Evolutionary conservation across 2,797 vertebrate species (phyloP), one percentile per base, ranked within the genome.

Genomic region (Allenopithecus nigroviridis): DNA sequence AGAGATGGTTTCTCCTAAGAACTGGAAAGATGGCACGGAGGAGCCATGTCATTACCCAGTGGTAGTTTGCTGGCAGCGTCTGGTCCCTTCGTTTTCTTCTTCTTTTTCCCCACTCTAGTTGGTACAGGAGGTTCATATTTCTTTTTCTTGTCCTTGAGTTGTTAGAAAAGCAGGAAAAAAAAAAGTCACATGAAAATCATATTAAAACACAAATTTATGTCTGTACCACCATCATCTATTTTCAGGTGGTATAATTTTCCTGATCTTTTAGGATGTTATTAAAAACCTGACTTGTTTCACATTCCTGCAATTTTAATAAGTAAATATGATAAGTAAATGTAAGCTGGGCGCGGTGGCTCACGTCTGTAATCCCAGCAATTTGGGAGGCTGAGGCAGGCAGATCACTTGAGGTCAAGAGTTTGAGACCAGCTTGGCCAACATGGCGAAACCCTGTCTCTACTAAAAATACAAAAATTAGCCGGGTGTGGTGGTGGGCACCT

Each of bases 81-180:
- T 48, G 99, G 99, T 93, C 99, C 99, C 98, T 99, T 99, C 22
- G 99, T 99, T 97, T 99, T 99, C 99, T 99, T 99, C 99, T 99
- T 99, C 98, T 99, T 99, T 98, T 99, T 99, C 41, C 99, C 99
- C 96, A 99, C 99, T 99, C 99, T 99, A 26, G 99, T 99, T 97
- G 99, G 99, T 97, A 99, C 99, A 2, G 99, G 99, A 53, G 99
- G 99, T 97, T 99, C 99, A 19, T 99, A 99, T 98, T 99, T 99
- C 99, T 99, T 99, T 97, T 99, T 99, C 99, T 99, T 99, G 98
- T 99, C 99, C 99, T 99, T 98, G 11, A 46, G 87, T 96, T 95
- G 96, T 96, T 48, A 96, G 78, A 61, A 79, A 0, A 97, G 79
- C 70, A 64, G 55, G 81, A 2, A 24, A n/a, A 61, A 61, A 79